phyloP scores from a whole-genome alignment of 2,113 vertebrate species.

The Microcebus jonahi region DNA sequence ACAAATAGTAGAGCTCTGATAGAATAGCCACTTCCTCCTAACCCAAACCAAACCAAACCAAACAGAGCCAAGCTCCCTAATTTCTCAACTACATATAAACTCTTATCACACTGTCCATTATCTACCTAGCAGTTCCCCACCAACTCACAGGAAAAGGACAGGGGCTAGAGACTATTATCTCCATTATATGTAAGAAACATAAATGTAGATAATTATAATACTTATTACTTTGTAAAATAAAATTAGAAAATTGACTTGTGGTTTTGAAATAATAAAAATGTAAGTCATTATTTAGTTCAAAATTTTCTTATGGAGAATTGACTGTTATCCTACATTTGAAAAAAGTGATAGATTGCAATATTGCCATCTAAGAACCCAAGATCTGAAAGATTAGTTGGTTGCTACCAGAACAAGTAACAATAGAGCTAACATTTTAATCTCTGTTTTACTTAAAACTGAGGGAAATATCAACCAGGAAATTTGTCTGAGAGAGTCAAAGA shows the following conservation, averaged over 20 bases:
- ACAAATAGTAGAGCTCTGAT: not conserved
- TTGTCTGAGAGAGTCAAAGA: not conserved
- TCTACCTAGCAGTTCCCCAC: not conserved
- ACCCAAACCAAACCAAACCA: not conserved
- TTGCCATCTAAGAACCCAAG: not conserved
- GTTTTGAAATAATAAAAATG: not conserved
- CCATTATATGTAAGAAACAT: not conserved
- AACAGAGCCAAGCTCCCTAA: not conserved
- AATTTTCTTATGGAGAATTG: not conserved
- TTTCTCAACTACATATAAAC: not conserved
- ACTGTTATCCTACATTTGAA: not conserved
- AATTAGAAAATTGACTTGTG: not conserved
- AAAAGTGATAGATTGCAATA: not conserved
- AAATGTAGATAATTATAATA: not conserved
- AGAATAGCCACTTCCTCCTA: not conserved
- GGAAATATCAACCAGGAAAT: not conserved
- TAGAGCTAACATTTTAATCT: not conserved
- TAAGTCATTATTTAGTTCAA: not conserved
- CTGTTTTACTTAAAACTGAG: not conserved
- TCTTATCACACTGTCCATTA: not conserved
- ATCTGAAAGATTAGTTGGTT: not conserved
- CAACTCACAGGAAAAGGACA: not conserved
- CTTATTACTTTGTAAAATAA: not conserved
- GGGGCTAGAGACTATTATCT: not conserved
- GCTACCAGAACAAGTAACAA: not conserved